phyloP scores from a whole-genome alignment of 2,888 invertebrate species.

The Teinopalpus imperialis region DNA sequence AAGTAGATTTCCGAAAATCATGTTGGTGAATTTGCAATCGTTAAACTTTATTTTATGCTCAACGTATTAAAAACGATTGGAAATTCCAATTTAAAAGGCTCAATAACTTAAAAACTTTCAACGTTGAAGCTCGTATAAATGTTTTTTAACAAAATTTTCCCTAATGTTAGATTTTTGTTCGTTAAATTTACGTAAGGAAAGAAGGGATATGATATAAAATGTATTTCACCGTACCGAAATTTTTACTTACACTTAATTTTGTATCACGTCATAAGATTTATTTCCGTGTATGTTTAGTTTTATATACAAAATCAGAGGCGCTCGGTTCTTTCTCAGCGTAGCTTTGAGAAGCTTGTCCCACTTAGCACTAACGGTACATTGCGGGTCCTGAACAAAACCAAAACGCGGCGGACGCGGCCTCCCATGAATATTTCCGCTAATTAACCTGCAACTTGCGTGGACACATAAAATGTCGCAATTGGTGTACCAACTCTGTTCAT shows the following conservation, averaged over 20 bases:
- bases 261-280: not conserved
- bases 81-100: not conserved
- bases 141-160: too few relatives aligned
- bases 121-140: too few relatives aligned
- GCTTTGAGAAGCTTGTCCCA: conserved; percentile 50
- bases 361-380: conserved; percentile 56
- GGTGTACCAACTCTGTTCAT: conserved; percentile 13
- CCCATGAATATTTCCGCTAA: conserved; percentile 25
- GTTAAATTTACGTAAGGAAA: too few relatives aligned
- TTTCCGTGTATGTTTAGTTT: not conserved
- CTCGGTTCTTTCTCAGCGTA: conserved; percentile 37
- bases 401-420: conserved; percentile 17
- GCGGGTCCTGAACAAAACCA: conserved; percentile 49
- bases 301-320: conserved; percentile 30
- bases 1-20: not conserved
- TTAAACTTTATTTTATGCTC: conserved; percentile 1
- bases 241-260: too few relatives aligned
- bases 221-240: too few relatives aligned
- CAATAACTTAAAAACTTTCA: too few relatives aligned
- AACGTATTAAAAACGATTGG: conserved; percentile 1
- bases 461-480: conserved; percentile 13
- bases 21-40: not conserved
- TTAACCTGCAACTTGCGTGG: conserved; percentile 20
- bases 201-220: too few relatives aligned
- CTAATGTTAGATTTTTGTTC: too few relatives aligned